These are phyloP conservation scores for Wiebesia pumilae DNA, from an alignment of 1,140 invertebrate genomes.

Conservation along the genomic window DNA sequence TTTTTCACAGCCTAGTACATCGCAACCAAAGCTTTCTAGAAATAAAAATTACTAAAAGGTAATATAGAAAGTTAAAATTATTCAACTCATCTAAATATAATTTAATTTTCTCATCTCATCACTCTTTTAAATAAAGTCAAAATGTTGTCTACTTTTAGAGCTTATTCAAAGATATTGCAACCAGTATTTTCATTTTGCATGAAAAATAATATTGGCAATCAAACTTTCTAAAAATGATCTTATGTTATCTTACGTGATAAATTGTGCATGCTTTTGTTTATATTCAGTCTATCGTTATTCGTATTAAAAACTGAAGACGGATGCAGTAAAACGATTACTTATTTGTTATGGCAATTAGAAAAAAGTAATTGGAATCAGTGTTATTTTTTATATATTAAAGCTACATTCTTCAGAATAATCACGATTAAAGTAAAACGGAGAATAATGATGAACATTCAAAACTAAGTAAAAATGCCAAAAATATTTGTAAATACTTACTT, in stretches of 20 bases:
- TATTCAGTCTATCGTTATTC: no score
- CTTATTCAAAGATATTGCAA: background rate
- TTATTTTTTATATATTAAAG: no score
- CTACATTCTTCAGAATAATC: no score
- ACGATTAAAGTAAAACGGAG: no score
- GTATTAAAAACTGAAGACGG: no score
- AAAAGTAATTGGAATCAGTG: no score
- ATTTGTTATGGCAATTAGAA: no score
- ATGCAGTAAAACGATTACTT: no score
- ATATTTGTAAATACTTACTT: no score
- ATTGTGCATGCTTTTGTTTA: no score
- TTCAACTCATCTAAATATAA: background rate
- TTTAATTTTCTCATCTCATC: background rate
- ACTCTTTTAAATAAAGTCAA: background rate
- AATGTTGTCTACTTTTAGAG: background rate
- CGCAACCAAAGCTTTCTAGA: background rate
- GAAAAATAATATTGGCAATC: background rate
- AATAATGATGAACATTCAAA: no score
- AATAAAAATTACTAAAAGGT: background rate
- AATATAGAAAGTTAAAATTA: background rate
- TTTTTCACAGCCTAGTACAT: background rate
- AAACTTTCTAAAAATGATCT: background rate
- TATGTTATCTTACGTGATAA: background rate
- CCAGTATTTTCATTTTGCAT: background rate
- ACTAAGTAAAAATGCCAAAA: no score